A percentile compares a stretch with the other conserved stretches of the same genome.
phyloP scores from a whole-genome alignment of 1,140 invertebrate species.

The Macrosteles quadrilineatus region DNA sequence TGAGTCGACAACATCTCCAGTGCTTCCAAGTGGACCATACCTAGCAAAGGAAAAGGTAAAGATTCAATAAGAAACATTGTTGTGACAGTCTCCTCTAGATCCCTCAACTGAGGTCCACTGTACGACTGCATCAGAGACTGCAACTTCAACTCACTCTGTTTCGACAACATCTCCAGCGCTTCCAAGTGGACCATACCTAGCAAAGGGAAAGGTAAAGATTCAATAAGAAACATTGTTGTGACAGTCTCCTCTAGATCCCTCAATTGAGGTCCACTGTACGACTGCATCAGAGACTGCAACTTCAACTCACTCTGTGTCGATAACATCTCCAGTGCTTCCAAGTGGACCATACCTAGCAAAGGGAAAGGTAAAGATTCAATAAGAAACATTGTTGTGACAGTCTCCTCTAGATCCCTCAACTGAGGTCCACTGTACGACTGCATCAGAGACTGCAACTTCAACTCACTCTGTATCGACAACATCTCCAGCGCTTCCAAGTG shows the following conservation, averaged over 20 bases:
- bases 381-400: no score
- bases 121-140: constrained; percentile 61
- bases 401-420: no score
- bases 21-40: constrained; percentile 85
- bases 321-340: constrained; percentile 90
- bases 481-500: constrained; percentile 90
- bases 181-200: constrained; percentile 85
- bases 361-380: no score
- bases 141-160: constrained; percentile 75
- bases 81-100: no score
- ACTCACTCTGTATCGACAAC: constrained; percentile 78
- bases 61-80: no score
- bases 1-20: constrained; percentile 88
- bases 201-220: no score
- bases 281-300: constrained; percentile 63
- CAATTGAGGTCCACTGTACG: constrained; percentile 41
- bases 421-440: constrained; percentile 47
- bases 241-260: no score
- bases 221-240: no score
- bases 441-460: constrained; percentile 68
- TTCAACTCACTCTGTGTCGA: constrained; percentile 80
- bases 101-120: neutral
- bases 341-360: constrained; percentile 81
- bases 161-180: constrained; percentile 88
- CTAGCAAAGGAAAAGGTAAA: no score